Evolutionary conservation across 2,797 vertebrate species (phyloP), one percentile per base, ranked within the genome.

Genomic region (Nannoperca obscura): DNA sequence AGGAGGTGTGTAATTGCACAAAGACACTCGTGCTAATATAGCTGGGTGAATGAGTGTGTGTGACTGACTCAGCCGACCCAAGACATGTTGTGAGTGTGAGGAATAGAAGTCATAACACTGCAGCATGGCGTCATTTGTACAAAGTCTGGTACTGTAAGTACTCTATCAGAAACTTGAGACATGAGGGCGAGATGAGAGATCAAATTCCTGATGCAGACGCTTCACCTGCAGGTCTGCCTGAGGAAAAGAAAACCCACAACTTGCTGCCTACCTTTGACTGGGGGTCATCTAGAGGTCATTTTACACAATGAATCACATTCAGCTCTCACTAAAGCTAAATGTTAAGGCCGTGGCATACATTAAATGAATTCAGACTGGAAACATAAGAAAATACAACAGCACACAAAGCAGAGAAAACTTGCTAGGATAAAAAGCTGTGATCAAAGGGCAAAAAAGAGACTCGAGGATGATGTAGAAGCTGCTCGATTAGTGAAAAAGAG

Each of bases 1-100:
- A 90, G 91, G 91, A 91, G 87, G 89, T 90, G 91, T 91, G 90
- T 93, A 92, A 93, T 92, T 88, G 88, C 90, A 93, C 88, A 94
- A 91, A 92, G 89, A 88, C 90, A 86, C 86, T 89, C 80, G 15
- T 84, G 84, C 86, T 92, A 91, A 93, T 92, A 80, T 82, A 81
- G 84, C 82, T 24, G 78, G 68, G 74, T 57, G 78, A 78, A 79
- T 66, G 83, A 75, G 88, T 63, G 81, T 80, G 88, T 82, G 87
- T 80, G 90, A 91, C 88, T 90, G 91, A 94, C 88, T 91, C 89
- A 88, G 89, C 81, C 86, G 78, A 93, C 85, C 81, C 66, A 55
- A 90, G 87, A 74, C 91, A 84, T 77, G 82, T 88, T 90, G 88
- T 78, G 88, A 92, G 87, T 81, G 86, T 71, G 84, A 88, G 91